These are phyloP conservation scores for Mesoligia furuncula DNA, from an alignment of 2,888 invertebrate genomes.

Conservation along the genomic window DNA sequence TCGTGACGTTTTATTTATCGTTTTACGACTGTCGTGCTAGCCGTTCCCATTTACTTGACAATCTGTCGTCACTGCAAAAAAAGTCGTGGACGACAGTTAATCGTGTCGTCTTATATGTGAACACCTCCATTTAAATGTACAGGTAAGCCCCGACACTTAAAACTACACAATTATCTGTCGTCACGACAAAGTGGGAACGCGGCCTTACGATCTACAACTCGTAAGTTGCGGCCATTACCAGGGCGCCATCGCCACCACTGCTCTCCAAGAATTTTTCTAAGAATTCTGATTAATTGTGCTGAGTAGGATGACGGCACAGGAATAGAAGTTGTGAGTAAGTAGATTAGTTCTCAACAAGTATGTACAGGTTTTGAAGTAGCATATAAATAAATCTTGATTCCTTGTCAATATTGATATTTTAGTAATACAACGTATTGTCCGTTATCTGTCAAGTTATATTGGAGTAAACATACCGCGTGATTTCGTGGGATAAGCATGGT, in stretches of 20 bases:
- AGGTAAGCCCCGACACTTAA: too few relatives aligned
- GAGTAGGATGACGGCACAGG: slow-evolving; percentile 5
- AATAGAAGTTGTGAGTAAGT: slow-evolving; percentile 11
- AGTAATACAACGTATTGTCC: slow-evolving; percentile 26
- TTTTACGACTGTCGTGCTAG: too few relatives aligned
- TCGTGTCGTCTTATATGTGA: too few relatives aligned
- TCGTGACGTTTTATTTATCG: too few relatives aligned
- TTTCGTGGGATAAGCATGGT: neutral
- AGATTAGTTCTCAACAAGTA: slow-evolving; percentile 14
- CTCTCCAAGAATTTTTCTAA: neutral
- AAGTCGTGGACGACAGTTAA: too few relatives aligned
- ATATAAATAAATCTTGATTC: slow-evolving; percentile 36
- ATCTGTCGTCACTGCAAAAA: too few relatives aligned
- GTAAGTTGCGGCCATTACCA: neutral
- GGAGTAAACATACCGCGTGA: slow-evolving; percentile 28
- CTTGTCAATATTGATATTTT: slow-evolving; percentile 49
- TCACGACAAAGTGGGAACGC: too few relatives aligned
- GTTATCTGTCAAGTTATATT: slow-evolving; percentile 57
- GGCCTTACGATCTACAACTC: neutral
- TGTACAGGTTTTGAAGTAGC: slow-evolving; percentile 39
- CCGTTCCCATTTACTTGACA: too few relatives aligned
- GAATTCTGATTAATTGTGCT: neutral
- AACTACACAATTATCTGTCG: too few relatives aligned
- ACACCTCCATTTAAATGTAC: too few relatives aligned
- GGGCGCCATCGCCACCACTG: neutral